These are phyloP conservation scores for Nesogale talazaci DNA, from an alignment of 2,113 vertebrate genomes.

Conservation along the genomic window DNA sequence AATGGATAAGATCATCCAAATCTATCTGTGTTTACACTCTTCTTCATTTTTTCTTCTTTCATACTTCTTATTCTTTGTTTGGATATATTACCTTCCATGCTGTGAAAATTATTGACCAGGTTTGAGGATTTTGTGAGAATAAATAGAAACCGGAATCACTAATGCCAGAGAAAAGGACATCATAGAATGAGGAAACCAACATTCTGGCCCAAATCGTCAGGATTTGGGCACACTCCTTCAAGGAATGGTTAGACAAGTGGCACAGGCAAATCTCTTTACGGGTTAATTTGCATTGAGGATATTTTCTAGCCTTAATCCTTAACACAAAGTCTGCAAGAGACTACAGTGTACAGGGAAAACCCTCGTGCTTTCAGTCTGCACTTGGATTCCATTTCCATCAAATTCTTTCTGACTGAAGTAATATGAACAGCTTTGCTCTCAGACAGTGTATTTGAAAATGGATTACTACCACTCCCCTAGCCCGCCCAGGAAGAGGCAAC, in stretches of 20 bases:
- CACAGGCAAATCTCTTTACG: not conserved
- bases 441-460: no score
- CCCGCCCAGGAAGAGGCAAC: no score
- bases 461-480: no score
- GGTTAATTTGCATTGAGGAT: not conserved
- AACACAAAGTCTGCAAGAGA: no score
- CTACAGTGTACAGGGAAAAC: no score
- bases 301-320: not conserved
- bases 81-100: slow-evolving; percentile 2
- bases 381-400: no score
- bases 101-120: not conserved
- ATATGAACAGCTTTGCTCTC: no score
- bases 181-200: not conserved
- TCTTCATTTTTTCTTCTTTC: not conserved
- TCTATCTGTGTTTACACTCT: not conserved
- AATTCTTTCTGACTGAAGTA: no score
- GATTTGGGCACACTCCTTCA: not conserved
- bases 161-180: not conserved
- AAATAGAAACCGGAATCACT: not conserved
- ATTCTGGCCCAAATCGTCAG: not conserved
- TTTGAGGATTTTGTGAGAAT: not conserved
- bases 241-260: not conserved
- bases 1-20: not conserved
- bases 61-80: not conserved
- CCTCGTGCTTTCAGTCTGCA: no score